These are phyloP conservation scores for Lycocerus yunnanus DNA, from an alignment of 2,888 invertebrate species.

Conservation along the genomic window DNA sequence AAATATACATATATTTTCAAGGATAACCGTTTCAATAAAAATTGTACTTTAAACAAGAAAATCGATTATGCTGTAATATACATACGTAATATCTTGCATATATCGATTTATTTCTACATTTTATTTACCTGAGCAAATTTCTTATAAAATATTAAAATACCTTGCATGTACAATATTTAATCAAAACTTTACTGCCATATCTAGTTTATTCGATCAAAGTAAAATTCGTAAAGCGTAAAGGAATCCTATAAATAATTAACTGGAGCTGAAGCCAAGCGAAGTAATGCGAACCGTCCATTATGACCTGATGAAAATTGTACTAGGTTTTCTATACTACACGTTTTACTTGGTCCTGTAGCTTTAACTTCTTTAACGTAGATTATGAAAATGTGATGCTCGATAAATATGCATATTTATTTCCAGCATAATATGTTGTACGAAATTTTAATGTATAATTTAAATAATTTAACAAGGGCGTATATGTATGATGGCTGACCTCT, in stretches of 20 bases:
- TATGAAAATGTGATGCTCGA: background rate
- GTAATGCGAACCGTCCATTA: slow-evolving; percentile 18
- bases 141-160: background rate
- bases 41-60: background rate
- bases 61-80: too few species aligned
- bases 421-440: background rate
- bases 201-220: slow-evolving; percentile 19
- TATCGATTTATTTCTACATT: background rate
- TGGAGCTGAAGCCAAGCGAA: slow-evolving; percentile 15
- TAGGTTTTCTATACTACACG: slow-evolving; percentile 9
- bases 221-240: slow-evolving; percentile 16
- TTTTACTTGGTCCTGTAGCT: slow-evolving; percentile 6
- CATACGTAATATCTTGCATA: too few species aligned
- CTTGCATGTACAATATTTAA: slow-evolving; percentile 5
- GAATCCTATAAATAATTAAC: slow-evolving; percentile 22
- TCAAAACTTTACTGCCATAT: slow-evolving; percentile 12
- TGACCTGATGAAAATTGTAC: slow-evolving; percentile 17
- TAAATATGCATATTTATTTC: background rate
- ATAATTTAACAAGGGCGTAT: background rate
- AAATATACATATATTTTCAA: background rate
- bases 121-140: background rate
- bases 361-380: slow-evolving; percentile 2
- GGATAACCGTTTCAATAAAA: background rate
- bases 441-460: background rate
- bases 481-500: too few species aligned